A percentile compares a stretch with the other conserved stretches of the same genome.
Evolutionary conservation across 2,113 vertebrate species (phyloP).

Genomic region (Spizaetus ornatus): DNA sequence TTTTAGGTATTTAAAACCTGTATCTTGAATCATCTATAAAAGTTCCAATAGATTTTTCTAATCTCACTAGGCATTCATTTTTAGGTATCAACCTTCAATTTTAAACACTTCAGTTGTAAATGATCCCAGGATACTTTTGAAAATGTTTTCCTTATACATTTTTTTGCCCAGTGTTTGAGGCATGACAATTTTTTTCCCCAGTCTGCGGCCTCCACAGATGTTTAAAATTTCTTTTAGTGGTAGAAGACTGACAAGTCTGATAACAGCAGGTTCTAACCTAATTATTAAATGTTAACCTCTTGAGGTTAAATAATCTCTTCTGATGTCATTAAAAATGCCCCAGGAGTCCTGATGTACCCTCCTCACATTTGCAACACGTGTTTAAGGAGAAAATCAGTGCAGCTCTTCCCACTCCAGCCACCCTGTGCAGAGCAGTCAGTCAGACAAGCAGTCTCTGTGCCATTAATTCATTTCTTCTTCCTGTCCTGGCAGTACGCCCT

Average conservation of each 20-base stretch:
- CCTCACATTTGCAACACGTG: slow-evolving; percentile 65
- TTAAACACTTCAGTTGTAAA: not conserved
- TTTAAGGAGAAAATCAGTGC: slow-evolving; percentile 74
- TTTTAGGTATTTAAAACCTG: not conserved
- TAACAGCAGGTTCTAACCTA: slow-evolving; percentile 20
- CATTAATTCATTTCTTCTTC: slow-evolving; percentile 79
- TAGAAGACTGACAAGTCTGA: not conserved
- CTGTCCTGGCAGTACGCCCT: slow-evolving; percentile 73
- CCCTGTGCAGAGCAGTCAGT: slow-evolving; percentile 76
- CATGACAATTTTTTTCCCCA: not conserved
- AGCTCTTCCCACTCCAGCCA: slow-evolving; percentile 66
- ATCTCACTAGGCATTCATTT: not conserved
- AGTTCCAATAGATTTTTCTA: not conserved
- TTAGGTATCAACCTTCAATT: not conserved
- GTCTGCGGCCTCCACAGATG: not conserved
- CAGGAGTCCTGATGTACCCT: slow-evolving; percentile 71
- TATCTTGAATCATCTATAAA: not conserved
- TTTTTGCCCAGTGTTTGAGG: not conserved
- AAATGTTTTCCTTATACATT: not conserved
- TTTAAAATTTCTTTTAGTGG: not conserved
- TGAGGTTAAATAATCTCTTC: slow-evolving; percentile 70
- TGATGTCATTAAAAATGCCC: slow-evolving; percentile 75
- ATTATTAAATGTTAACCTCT: slow-evolving; percentile 11
- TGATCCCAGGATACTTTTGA: not conserved
- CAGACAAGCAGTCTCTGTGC: slow-evolving; percentile 77